Evolutionary conservation across 2,113 vertebrate species (phyloP).

Genomic region (Podarcis cretensis): DNA sequence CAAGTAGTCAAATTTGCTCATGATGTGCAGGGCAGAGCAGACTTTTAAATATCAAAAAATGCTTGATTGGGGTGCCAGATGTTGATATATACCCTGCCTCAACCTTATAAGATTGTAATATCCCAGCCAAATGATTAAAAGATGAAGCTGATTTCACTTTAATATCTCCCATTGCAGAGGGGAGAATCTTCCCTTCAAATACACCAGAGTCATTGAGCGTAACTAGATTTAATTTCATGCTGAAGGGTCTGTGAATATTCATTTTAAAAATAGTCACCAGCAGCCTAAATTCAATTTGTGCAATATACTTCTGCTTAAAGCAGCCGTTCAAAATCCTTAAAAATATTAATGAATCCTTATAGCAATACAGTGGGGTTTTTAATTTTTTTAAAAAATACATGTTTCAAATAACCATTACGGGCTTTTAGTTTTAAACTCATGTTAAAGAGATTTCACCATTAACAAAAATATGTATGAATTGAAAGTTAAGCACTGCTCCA

Average conservation of each 20-base stretch:
- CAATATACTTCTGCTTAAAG: constrained; percentile 75
- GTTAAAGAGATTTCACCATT: constrained; percentile 79
- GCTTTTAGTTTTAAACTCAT: constrained; percentile 76
- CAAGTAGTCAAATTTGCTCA: neutral
- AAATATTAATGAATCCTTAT: constrained; percentile 77
- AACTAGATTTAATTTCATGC: constrained; percentile 66
- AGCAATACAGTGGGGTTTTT: constrained; percentile 66
- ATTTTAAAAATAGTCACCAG: constrained; percentile 74
- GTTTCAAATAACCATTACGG: constrained; percentile 77
- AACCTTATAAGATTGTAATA: constrained; percentile 27
- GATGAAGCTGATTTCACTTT: constrained; percentile 32
- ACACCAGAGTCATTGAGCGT: constrained; percentile 37
- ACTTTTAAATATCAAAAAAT: neutral
- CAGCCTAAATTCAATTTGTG: constrained; percentile 81
- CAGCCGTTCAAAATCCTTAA: constrained; percentile 73
- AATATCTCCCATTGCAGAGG: constrained; percentile 36
- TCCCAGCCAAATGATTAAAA: constrained; percentile 9
- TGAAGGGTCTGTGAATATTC: constrained; percentile 68
- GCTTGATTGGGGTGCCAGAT: neutral
- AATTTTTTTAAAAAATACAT: constrained; percentile 2
- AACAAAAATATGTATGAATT: constrained; percentile 63
- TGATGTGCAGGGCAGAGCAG: neutral
- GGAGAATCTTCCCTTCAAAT: constrained; percentile 53
- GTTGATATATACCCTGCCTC: neutral
- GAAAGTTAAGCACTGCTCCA: constrained; percentile 76